Conservation (phyloP, 2,113 vertebrate genomes). For the Hydrochoerus hydrochaeris region DNA sequence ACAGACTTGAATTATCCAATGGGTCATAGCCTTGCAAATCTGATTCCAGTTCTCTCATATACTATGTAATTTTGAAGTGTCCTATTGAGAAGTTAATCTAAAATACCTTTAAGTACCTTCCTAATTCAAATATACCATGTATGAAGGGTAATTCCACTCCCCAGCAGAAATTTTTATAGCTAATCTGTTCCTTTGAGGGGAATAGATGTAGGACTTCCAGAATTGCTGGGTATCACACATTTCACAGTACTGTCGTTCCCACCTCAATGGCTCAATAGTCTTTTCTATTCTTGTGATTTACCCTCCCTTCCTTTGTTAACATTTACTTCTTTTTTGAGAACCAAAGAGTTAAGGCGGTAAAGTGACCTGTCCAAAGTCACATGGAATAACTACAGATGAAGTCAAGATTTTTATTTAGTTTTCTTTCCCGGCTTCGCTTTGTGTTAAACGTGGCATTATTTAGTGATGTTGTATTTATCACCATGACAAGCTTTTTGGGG, state of each 20-base stretch:
- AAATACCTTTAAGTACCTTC: slow-evolving; percentile 10
- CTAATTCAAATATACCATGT: slow-evolving; percentile 21
- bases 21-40: neutral
- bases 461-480: slow-evolving; percentile 67
- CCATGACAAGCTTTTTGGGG: slow-evolving; percentile 61
- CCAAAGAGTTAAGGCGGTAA: neutral
- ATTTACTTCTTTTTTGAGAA: slow-evolving; percentile 33
- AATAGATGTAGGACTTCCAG: neutral
- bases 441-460: slow-evolving; percentile 53
- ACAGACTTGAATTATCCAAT: neutral
- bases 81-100: slow-evolving; percentile 2
- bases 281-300: neutral
- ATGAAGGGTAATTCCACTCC: neutral
- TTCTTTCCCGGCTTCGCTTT: slow-evolving; percentile 45
- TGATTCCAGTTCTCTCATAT: slow-evolving; percentile 32
- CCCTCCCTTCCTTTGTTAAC: neutral
- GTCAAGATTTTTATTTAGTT: slow-evolving; percentile 41
- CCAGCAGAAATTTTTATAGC: neutral
- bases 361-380: slow-evolving; percentile 42
- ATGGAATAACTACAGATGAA: neutral
- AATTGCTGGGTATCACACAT: neutral
- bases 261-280: neutral
- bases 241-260: neutral
- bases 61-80: slow-evolving; percentile 41
- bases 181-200: neutral